A percentile compares a stretch with the other conserved stretches of the same genome.
Evolutionary conservation across 2,888 invertebrate species (phyloP).

Genomic region (Orthosia incerta): DNA sequence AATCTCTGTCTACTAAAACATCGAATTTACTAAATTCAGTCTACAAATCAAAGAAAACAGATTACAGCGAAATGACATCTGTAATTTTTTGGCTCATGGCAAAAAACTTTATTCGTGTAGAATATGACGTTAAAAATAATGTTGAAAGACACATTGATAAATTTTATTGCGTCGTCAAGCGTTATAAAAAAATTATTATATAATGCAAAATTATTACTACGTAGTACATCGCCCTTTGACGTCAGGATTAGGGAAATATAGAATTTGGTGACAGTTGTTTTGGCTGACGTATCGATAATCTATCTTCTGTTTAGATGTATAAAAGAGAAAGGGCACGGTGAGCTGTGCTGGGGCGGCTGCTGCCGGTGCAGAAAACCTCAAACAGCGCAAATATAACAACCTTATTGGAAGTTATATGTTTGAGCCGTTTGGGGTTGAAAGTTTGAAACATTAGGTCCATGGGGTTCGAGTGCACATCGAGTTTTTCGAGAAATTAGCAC

Average conservation of each 20-base stretch:
- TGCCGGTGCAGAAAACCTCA: too few species aligned
- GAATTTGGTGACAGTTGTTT: slow-evolving; percentile 8
- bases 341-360: too few species aligned
- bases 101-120: slow-evolving; percentile 21
- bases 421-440: too few species aligned
- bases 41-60: slow-evolving; percentile 8
- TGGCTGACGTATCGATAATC: slow-evolving; percentile 21
- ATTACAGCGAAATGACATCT: slow-evolving; percentile 9
- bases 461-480: too few species aligned
- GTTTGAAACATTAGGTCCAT: too few species aligned
- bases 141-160: slow-evolving; percentile 12
- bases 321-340: too few species aligned
- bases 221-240: slow-evolving; percentile 16
- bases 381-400: too few species aligned
- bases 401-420: too few species aligned
- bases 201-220: slow-evolving; percentile 6
- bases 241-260: slow-evolving; percentile 12
- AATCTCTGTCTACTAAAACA: not conserved
- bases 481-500: too few species aligned
- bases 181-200: slow-evolving; percentile 6
- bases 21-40: not conserved
- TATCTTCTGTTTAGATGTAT: too few species aligned
- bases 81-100: slow-evolving; percentile 23
- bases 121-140: slow-evolving; percentile 35
- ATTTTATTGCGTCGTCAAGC: slow-evolving; percentile 4